Evolutionary conservation across 2,113 vertebrate species (phyloP).

Genomic region (Erythrocebus patas): DNA sequence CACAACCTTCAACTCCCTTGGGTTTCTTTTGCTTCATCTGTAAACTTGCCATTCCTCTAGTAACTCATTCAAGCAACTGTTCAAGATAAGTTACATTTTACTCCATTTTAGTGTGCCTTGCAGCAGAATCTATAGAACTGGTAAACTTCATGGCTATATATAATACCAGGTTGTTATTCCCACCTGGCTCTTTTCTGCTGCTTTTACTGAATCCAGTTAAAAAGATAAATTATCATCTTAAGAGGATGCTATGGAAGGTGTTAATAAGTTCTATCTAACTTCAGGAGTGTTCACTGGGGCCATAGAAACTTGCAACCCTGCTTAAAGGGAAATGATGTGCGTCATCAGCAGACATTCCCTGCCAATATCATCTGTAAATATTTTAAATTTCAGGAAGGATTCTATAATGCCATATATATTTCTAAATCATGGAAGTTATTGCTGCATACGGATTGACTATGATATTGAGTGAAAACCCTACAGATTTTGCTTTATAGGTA

Average conservation of each 20-base stretch:
- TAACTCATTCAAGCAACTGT: constrained; percentile 69
- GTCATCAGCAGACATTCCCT: neutral
- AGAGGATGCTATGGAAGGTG: constrained; percentile 45
- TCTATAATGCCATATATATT: neutral
- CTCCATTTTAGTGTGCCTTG: constrained; percentile 23
- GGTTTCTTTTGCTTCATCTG: constrained; percentile 57
- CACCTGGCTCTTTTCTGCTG: constrained; percentile 56
- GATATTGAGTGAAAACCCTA: neutral
- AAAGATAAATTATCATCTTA: constrained; percentile 77
- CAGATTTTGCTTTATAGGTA: neutral
- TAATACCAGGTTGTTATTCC: constrained; percentile 29
- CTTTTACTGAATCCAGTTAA: constrained; percentile 71
- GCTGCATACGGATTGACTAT: neutral
- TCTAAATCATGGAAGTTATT: neutral
- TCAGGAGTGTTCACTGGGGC: neutral
- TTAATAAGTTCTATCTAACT: constrained; percentile 67
- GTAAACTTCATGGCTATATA: constrained; percentile 31
- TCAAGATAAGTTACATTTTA: constrained; percentile 60
- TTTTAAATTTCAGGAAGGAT: neutral
- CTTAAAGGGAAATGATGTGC: neutral
- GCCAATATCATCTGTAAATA: neutral
- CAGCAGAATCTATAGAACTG: constrained; percentile 59
- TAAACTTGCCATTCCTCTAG: constrained; percentile 64
- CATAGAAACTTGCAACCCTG: neutral
- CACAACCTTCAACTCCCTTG: neutral